Evolutionary conservation across 2,113 vertebrate genomes (phyloP).

Genomic region (Coptodon rendalli): DNA sequence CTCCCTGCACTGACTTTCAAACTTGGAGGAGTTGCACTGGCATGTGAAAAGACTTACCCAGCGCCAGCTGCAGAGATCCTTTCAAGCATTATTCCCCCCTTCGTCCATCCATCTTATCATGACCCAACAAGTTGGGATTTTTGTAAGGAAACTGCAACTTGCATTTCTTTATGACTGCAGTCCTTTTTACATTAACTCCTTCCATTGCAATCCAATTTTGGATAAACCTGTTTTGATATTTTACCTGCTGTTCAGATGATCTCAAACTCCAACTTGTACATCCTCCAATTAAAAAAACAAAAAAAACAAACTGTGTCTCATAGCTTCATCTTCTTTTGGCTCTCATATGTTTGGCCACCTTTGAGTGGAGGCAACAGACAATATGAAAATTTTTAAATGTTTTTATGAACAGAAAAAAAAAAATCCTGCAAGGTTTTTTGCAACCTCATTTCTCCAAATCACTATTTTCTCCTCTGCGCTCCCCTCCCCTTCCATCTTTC

Average conservation of each 20-base stretch:
- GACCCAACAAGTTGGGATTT: background rate
- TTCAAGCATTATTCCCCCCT: background rate
- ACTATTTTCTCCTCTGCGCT: background rate
- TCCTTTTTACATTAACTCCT: background rate
- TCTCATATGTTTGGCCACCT: background rate
- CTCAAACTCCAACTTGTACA: background rate
- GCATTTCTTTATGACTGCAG: background rate
- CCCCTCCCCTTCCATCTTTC: background rate
- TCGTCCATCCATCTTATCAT: background rate
- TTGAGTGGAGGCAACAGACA: background rate
- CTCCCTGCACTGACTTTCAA: background rate
- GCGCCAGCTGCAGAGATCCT: background rate
- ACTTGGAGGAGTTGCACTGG: background rate
- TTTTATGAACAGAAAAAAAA: background rate
- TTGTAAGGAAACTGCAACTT: background rate
- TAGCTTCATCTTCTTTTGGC: background rate
- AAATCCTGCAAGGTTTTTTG: background rate
- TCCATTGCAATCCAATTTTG: background rate
- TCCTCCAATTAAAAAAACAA: background rate
- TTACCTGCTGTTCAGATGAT: background rate
- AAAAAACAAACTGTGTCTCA: background rate
- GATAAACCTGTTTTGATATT: background rate
- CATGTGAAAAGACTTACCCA: background rate
- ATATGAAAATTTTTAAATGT: accelerated
- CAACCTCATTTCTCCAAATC: background rate